These are phyloP conservation scores for Andrena praecox DNA, from an alignment of 2,888 invertebrate genomes.

Conservation along the genomic window DNA sequence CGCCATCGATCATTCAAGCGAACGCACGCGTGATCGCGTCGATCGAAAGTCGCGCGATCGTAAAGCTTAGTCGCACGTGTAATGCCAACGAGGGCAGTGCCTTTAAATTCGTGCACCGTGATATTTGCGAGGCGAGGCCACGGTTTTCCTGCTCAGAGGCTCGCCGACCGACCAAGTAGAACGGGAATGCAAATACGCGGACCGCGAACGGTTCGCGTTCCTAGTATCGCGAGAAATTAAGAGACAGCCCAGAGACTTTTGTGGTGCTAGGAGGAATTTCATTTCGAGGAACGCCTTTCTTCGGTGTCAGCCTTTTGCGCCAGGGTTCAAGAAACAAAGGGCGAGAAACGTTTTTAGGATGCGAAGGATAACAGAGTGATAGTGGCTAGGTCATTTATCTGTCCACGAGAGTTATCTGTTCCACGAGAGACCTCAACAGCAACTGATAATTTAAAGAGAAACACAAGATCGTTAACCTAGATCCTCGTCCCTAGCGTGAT, in stretches of 20 bases:
- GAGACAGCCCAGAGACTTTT: background rate
- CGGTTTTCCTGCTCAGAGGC: background rate
- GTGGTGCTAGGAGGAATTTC: constrained; percentile 25
- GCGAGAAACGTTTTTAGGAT: background rate
- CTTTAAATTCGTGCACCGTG: constrained; percentile 14
- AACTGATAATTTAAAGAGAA: background rate
- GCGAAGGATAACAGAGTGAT: background rate
- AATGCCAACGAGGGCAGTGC: background rate
- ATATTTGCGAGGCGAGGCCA: background rate
- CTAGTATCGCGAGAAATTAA: constrained; percentile 30
- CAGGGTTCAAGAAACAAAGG: background rate
- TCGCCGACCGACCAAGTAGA: background rate
- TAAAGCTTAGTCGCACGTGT: constrained; percentile 11
- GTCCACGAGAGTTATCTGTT: no score
- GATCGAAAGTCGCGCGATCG: constrained; percentile 26
- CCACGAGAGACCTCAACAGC: no score
- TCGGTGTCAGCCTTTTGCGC: background rate
- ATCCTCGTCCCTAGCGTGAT: background rate
- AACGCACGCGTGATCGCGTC: constrained; percentile 6
- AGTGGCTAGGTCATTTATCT: no score
- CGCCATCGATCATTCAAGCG: constrained; percentile 42
- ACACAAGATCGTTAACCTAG: constrained; percentile 1
- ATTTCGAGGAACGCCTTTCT: constrained; percentile 8
- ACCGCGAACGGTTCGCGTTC: constrained; percentile 6
- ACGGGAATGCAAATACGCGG: constrained; percentile 29